A percentile compares a stretch with the other conserved stretches of the same genome.
Conservation (phyloP, 23 tunicate genomes). For the Phallusia fumigata region DNA sequence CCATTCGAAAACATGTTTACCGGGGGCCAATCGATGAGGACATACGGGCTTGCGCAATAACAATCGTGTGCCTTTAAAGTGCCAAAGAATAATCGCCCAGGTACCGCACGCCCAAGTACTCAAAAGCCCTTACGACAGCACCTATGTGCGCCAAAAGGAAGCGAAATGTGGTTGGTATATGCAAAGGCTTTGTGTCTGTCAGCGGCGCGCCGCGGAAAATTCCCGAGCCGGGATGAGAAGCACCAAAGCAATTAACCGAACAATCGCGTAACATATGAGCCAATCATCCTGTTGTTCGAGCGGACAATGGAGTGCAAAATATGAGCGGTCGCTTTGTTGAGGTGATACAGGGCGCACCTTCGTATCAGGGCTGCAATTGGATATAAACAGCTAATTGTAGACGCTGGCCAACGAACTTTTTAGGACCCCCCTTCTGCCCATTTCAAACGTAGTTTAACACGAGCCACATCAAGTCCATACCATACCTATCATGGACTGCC, state of each 20-base stretch:
- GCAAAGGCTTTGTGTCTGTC: constrained; percentile 1
- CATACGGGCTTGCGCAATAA: not conserved
- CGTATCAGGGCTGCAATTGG: too few species aligned
- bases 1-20: constrained; percentile 4
- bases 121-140: constrained; percentile 1
- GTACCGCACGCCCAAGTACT: not conserved
- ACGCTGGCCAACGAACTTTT: too few species aligned
- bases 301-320: constrained; percentile 2
- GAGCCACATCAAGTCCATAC: too few species aligned
- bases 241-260: not conserved
- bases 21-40: not conserved
- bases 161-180: not conserved
- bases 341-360: too few species aligned
- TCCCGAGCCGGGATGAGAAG: not conserved
- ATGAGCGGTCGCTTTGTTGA: not conserved
- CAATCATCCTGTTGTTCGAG: not conserved
- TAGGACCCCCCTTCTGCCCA: too few species aligned
- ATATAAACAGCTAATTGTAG: too few species aligned
- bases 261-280: constrained; percentile 2
- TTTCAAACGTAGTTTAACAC: too few species aligned
- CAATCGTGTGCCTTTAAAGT: not conserved
- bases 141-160: not conserved
- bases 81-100: not conserved
- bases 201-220: not conserved
- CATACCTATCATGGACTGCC: too few species aligned